Base-by-base conservation (phyloP, 2,888 invertebrate species). In the Digitonthophagus gazella region DNA sequence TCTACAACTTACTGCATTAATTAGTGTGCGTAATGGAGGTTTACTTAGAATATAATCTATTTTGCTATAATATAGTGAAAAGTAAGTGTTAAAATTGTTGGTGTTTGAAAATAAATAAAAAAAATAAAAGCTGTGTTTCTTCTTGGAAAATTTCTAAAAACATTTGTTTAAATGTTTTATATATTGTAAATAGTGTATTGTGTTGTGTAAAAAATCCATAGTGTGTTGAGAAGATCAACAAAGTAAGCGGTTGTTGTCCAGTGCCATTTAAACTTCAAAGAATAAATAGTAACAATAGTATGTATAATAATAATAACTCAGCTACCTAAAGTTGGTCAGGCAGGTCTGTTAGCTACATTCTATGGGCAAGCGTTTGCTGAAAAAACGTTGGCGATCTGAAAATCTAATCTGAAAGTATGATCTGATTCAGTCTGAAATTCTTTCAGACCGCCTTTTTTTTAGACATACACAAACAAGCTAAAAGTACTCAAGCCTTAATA, bases 291-390 rank as follows among this genome's bases (percentile, higher is more conserved):
- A 44, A 44, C 65, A 65, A 65, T 68, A 57, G 57, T 56, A 66
- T 11, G 16, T 58, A 65, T 67, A n/a, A n/a, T n/a, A n/a, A 67
- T 65, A 64, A 69, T 55, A 68, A 57, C 71, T 77, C 71, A 75
- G 73, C 78, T 79, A 79, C 77, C 76, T 76, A 77, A 71, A 72
- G 70, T 74, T 73, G 76, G 76, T 78, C 79, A 80, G 78, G 81
- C 82, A 82, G 81, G 82, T 81, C 80, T 81, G 79, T 80, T 44
- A 81, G 82, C 82, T 82, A 82, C 82, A 82, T 82, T 82, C 82
- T 82, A 82, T 81, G 81, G 82, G 80, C 78, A 80, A 80, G 79
- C 78, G 75, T 74, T 70, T 76, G 70, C 20, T 19, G 61, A n/a
- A 61, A 57, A 61, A 18, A 19, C 61, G 61, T 8, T 19, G 20